Conservation (phyloP, 2,888 invertebrate species). For the Proisotoma minuta region DNA sequence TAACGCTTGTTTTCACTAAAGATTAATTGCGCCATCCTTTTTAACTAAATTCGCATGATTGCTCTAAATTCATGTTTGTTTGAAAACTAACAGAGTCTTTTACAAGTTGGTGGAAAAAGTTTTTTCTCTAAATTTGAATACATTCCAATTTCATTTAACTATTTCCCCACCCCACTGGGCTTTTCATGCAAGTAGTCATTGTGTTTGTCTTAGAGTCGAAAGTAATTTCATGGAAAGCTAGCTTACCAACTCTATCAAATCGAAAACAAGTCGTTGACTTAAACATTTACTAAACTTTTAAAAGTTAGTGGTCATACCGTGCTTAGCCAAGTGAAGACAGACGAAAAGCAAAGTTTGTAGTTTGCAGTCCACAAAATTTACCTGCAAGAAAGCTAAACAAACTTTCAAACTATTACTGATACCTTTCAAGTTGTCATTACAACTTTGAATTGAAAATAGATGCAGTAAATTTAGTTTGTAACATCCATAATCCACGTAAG, state of each 20-base stretch:
- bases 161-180: constrained; percentile 28
- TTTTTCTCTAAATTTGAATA: constrained; percentile 7
- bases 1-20: too few relatives aligned
- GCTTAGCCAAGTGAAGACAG: constrained; percentile 34
- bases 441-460: not conserved
- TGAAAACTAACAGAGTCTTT: not conserved
- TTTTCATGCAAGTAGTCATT: constrained; percentile 10
- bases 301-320: constrained; percentile 29
- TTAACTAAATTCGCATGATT: not conserved
- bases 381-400: too few relatives aligned
- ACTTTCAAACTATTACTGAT: too few relatives aligned
- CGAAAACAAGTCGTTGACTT: too few relatives aligned
- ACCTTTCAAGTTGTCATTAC: not conserved
- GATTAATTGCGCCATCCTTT: too few relatives aligned
- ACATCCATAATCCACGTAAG: too few relatives aligned
- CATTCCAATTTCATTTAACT: constrained; percentile 12
- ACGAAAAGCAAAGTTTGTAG: too few relatives aligned
- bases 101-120: not conserved
- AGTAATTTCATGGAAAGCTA: constrained; percentile 12
- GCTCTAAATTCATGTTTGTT: not conserved
- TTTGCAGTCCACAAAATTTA: too few relatives aligned
- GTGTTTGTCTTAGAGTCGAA: constrained; percentile 7
- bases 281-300: constrained; percentile 12
- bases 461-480: too few relatives aligned
- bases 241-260: too few relatives aligned